Percentiles rank a stretch among this genome's conserved stretches.
phyloP scores from a whole-genome alignment of 1,140 invertebrate species.

The Drosophila lowei region DNA sequence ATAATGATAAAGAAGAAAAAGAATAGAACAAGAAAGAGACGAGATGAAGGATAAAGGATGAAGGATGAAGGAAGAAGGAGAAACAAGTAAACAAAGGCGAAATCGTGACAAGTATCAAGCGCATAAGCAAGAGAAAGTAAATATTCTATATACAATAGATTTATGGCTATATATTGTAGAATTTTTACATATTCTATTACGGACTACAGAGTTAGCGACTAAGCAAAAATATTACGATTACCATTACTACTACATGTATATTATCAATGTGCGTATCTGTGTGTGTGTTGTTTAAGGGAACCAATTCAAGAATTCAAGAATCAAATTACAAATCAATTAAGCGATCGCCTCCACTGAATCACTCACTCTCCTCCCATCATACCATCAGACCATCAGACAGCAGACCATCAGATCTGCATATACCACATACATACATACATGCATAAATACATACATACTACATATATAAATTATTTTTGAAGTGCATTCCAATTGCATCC shows the following conservation, averaged over 20 bases:
- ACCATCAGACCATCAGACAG: constrained; percentile 8
- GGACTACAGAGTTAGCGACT: constrained; percentile 41
- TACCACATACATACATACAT: constrained; percentile 6
- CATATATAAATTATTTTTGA: constrained; percentile 9
- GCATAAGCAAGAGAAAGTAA: constrained; percentile 23
- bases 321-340: constrained; percentile 72
- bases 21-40: background rate
- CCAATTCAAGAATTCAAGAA: constrained; percentile 67
- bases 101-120: constrained; percentile 35
- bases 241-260: constrained; percentile 38
- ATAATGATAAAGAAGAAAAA: constrained; percentile 68
- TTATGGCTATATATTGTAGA: constrained; percentile 46
- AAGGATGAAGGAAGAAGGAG: too few relatives aligned
- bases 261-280: constrained; percentile 42
- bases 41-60: too few relatives aligned
- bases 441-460: constrained; percentile 14
- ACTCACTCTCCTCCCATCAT: constrained; percentile 8
- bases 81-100: constrained; percentile 20
- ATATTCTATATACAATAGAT: constrained; percentile 48
- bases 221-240: constrained; percentile 41
- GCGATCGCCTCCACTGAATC: constrained; percentile 48
- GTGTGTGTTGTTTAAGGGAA: constrained; percentile 69
- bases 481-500: constrained; percentile 36
- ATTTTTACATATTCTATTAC: constrained; percentile 58
- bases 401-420: background rate